Evolutionary conservation across 2,797 vertebrate genomes (phyloP), one percentile per base, ranked within the genome.

Genomic region (Gambusia yucatana): DNA sequence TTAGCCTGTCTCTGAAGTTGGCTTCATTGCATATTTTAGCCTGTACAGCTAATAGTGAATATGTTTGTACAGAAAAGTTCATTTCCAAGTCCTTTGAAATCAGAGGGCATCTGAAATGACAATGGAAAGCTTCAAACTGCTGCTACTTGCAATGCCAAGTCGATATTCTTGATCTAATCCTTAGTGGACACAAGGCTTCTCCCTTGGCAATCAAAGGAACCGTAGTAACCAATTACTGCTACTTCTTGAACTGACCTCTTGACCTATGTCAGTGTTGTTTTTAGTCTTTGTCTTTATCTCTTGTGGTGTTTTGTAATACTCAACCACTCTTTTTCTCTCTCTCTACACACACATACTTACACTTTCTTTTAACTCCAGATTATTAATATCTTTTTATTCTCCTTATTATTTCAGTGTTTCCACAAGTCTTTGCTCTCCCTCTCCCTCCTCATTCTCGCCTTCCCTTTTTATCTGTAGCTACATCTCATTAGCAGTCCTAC

Each of bases 381-480:
- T 61, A 87, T 30, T 74, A 84, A 78, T 57, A 7, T 83, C 50
- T 76, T 79, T 83, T 72, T 44, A 72, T 76, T 86, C 72, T 72
- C 82, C 52, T 83, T 85, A 44, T 86, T 88, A 84, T 92, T 85
- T 93, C 77, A 84, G 81, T 94, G 89, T 93, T 87, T 82, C 89
- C 88, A 89, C 87, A 25, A 80, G 59, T 82, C 77, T 86, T 74
- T 76, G 77, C 76, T 87, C 79, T 87, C 71, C 83, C 75, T 86
- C 79, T 87, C 69, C 84, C 89, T 87, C 71, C 59, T 90, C 90
- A 91, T 89, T 77, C 75, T 86, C 84, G 71, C 87, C 77, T 82
- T 84, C 83, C 88, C 88, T 91, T 93, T 95, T 92, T 95, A 93
- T 93, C 88, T 95, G 92, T 95, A 91, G 92, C 89, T 72, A 77